These are phyloP conservation scores for Montipora capricornis DNA, from an alignment of 64 coral and sea anemone species.

Conservation along the genomic window DNA sequence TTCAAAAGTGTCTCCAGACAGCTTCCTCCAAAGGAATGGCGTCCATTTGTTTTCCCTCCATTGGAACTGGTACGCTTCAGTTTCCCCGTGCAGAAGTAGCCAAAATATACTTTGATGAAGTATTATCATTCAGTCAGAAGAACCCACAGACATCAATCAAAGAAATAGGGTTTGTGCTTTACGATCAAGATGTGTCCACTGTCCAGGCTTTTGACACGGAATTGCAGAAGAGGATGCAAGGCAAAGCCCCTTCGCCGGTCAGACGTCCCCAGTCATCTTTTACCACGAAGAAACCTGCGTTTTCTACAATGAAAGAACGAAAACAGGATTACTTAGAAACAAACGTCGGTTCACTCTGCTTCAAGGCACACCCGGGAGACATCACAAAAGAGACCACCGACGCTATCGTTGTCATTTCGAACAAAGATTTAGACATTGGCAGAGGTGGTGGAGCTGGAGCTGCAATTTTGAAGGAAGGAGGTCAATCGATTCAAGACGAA, in stretches of 20 bases:
- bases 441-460: slow-evolving; percentile 42
- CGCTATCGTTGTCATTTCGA: slow-evolving; percentile 68
- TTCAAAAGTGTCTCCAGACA: slow-evolving; percentile 46
- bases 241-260: neutral
- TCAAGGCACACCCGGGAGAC: slow-evolving; percentile 60
- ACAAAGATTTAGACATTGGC: slow-evolving; percentile 21
- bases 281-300: neutral
- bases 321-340: slow-evolving; percentile 28
- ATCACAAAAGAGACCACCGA: slow-evolving; percentile 72
- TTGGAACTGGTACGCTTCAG: slow-evolving; percentile 68
- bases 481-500: slow-evolving; percentile 8
- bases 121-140: slow-evolving; percentile 16
- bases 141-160: neutral
- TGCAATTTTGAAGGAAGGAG: slow-evolving; percentile 59
- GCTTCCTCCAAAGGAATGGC: slow-evolving; percentile 24
- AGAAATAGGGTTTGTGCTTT: slow-evolving; percentile 62
- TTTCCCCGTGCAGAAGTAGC: slow-evolving; percentile 72
- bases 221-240: slow-evolving; percentile 5
- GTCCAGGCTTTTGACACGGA: slow-evolving; percentile 72
- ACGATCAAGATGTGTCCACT: slow-evolving; percentile 58
- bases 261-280: neutral
- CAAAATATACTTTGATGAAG: slow-evolving; percentile 65
- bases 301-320: slow-evolving; percentile 11
- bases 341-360: slow-evolving; percentile 27
- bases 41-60: slow-evolving; percentile 70